Conservation (phyloP, 2,888 invertebrate genomes). For the Harmothoe impar region DNA sequence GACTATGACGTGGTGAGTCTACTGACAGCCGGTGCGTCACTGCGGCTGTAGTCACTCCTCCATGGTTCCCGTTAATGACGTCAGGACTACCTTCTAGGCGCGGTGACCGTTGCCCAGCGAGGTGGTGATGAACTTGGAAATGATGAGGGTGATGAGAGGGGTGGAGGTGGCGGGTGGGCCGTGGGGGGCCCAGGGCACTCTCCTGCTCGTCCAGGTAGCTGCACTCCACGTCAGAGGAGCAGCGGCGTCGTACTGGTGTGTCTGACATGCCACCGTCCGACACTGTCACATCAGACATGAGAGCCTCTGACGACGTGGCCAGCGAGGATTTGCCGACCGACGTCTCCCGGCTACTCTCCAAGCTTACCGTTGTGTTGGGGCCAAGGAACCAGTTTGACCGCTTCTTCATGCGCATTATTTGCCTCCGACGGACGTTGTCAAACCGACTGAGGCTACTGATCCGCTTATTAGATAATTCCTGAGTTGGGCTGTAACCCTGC, state of each 20-base stretch:
- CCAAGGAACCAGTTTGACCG: slow-evolving; percentile 95
- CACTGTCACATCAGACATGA: slow-evolving; percentile 62
- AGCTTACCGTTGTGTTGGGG: slow-evolving; percentile 22
- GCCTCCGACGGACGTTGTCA: slow-evolving; percentile 86
- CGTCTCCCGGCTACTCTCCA: slow-evolving; percentile 63
- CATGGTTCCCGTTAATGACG: slow-evolving; percentile 65
- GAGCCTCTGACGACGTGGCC: slow-evolving; percentile 64
- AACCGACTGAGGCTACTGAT: slow-evolving; percentile 79
- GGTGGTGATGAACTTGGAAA: slow-evolving; percentile 20
- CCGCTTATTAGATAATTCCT: slow-evolving; percentile 65
- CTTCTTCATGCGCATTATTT: slow-evolving; percentile 97
- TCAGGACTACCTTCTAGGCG: slow-evolving; percentile 31
- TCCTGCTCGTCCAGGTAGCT: slow-evolving; percentile 59
- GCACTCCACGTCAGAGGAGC: slow-evolving; percentile 56
- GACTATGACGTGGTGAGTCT: slow-evolving; percentile 39
- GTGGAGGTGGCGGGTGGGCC: slow-evolving; percentile 37
- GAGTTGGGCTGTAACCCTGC: slow-evolving; percentile 67
- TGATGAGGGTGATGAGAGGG: slow-evolving; percentile 51
- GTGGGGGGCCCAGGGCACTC: not conserved
- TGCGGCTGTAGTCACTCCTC: not conserved
- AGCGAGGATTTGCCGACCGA: slow-evolving; percentile 64
- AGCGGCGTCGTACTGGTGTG: slow-evolving; percentile 48
- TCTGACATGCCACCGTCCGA: slow-evolving; percentile 66
- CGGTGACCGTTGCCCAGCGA: not conserved
- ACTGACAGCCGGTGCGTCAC: not conserved